Conservation (phyloP, 2,888 invertebrate genomes). For the Drosophila putrida region DNA sequence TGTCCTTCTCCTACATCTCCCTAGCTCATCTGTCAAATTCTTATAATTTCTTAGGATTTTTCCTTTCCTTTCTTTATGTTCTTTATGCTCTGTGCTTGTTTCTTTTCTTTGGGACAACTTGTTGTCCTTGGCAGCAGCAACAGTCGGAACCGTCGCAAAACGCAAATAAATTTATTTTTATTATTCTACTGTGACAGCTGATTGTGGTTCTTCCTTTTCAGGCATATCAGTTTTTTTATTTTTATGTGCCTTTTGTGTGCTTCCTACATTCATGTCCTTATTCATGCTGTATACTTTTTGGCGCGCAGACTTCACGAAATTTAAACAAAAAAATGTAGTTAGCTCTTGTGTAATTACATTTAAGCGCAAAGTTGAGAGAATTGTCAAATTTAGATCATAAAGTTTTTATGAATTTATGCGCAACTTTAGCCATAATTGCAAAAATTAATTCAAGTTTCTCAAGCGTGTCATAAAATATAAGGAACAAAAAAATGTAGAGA, state of each 20-base stretch:
- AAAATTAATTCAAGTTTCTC: not conserved
- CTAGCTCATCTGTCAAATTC: slow-evolving; percentile 76
- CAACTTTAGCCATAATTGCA: slow-evolving; percentile 5
- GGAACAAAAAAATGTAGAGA: not conserved
- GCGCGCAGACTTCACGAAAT: slow-evolving; percentile 24
- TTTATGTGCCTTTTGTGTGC: slow-evolving; percentile 5
- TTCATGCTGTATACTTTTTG: slow-evolving; percentile 24
- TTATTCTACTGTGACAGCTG: slow-evolving; percentile 75
- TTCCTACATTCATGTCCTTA: slow-evolving; percentile 12
- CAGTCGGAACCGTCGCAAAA: slow-evolving; percentile 34
- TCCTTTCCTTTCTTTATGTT: slow-evolving; percentile 15
- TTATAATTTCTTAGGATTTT: slow-evolving; percentile 61
- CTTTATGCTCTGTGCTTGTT: slow-evolving; percentile 16
- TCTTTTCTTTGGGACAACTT: slow-evolving; percentile 57
- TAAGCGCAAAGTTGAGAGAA: not conserved
- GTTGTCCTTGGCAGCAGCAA: slow-evolving; percentile 60
- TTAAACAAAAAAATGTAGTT: slow-evolving; percentile 4
- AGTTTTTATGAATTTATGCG: not conserved
- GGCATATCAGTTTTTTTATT: slow-evolving; percentile 10
- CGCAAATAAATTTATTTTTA: slow-evolving; percentile 78
- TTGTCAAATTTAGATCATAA: slow-evolving; percentile 1
- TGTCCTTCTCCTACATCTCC: not conserved
- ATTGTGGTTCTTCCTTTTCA: slow-evolving; percentile 52
- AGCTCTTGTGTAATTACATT: slow-evolving; percentile 13
- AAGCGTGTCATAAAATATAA: not conserved